A percentile compares a stretch with the other conserved stretches of the same genome.
Conservation (phyloP, 2,113 vertebrate species). For the Ophthalmolycus amberensis region DNA sequence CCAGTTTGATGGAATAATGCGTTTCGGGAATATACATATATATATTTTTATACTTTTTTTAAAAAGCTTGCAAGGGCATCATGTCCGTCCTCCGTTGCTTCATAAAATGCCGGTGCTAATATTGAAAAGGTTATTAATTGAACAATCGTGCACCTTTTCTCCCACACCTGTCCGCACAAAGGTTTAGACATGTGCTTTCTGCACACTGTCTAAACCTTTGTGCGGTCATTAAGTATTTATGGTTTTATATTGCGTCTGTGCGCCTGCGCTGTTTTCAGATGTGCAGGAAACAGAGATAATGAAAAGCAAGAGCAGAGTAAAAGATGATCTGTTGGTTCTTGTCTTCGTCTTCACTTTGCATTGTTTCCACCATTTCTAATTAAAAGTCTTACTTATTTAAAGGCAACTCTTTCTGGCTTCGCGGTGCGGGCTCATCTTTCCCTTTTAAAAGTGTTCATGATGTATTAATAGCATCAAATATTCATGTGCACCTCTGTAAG, state of each 20-base stretch:
- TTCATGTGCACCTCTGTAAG: conserved; percentile 42
- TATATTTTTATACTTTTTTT: too few species aligned
- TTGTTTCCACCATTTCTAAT: conserved; percentile 2
- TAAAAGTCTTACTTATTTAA: not conserved
- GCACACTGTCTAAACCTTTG: not conserved
- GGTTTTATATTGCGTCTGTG: conserved; percentile 12
- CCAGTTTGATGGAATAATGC: not conserved
- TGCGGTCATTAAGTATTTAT: conserved; percentile 35
- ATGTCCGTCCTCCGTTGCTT: not conserved
- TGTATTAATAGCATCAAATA: conserved; percentile 51
- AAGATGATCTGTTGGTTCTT: not conserved
- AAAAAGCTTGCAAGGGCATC: not conserved
- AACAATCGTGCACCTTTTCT: not conserved
- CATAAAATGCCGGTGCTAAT: not conserved
- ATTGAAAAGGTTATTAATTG: not conserved
- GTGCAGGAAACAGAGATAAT: not conserved
- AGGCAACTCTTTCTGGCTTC: not conserved
- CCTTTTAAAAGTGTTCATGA: conserved; percentile 26
- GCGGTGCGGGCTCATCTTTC: not conserved
- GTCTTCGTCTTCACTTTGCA: not conserved
- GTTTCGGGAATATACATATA: not conserved
- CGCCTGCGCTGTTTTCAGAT: not conserved
- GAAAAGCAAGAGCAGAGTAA: not conserved
- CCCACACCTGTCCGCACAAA: not conserved
- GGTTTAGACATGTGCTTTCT: too few species aligned